Evolutionary conservation across 1,140 invertebrate species (phyloP), one percentile per base, ranked within the genome.

Genomic region (Drosophila erecta): DNA sequence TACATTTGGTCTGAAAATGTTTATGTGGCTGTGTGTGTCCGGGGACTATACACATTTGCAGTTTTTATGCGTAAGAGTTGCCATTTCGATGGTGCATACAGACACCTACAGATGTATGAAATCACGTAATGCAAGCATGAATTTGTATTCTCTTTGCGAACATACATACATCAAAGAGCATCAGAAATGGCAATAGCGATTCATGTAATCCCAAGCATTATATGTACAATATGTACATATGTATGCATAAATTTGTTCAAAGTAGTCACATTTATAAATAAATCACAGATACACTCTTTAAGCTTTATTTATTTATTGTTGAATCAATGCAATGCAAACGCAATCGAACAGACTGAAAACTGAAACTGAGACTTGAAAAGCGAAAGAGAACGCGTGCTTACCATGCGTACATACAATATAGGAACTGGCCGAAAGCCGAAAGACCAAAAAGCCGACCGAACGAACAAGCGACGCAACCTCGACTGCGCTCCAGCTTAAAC

Each of bases 401-500:
- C 83, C 83, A 76, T 83, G 65, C 64, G 74, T 76, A 76, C 64
- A 87, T 70, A 38, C 14, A 76, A 75, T 54, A 86, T 76, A 77
- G 83, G 83, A 87, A 87, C 83, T 87, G 73, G 78, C 84, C 83
- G 83, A 87, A 83, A 41, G 37, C 41, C 58, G 58, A 61, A 24
- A 59, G 83, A 79, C 81, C 85, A 30, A 56, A 55, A 61, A 62
- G 58, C 79, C 81, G 83, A 87, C 84, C 83, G 79, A 87, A 87
- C 84, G 75, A 89, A 69, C 84, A 83, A 86, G 51, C 83, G 79
- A 86, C 83, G 78, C 81, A 85, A 85, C 77, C 77, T 83, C 79
- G 79, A 86, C 83, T 86, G 83, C 78, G 83, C 83, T 81, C 79
- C 79, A 87, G 83, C 83, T 86, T 87, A 86, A 87, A 86, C 81